Percentiles rank a stretch among this genome's conserved stretches.
Evolutionary conservation across 2,113 vertebrate species (phyloP).

Genomic region (Oryzias celebensis): DNA sequence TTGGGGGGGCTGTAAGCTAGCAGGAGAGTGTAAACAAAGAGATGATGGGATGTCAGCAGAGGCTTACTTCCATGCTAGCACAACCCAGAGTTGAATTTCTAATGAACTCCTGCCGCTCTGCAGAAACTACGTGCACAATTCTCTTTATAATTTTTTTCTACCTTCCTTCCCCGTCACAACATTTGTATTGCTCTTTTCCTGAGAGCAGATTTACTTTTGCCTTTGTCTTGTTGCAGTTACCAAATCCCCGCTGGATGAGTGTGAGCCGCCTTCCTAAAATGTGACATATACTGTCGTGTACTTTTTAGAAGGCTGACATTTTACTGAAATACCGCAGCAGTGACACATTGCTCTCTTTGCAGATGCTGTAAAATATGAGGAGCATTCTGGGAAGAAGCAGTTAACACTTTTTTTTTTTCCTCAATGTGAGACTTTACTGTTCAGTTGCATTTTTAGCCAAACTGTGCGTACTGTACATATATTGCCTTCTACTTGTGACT

Average conservation of each 20-base stretch:
- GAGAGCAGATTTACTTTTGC: not conserved
- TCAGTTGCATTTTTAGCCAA: not conserved
- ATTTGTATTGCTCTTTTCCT: not conserved
- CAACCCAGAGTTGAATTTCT: too few relatives aligned
- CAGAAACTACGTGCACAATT: too few relatives aligned
- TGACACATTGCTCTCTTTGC: slow-evolving; percentile 28
- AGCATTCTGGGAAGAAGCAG: slow-evolving; percentile 6
- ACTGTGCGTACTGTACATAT: too few relatives aligned
- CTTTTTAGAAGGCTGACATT: slow-evolving; percentile 33
- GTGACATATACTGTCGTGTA: slow-evolving; percentile 13
- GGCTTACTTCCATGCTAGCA: too few relatives aligned
- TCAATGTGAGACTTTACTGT: not conserved
- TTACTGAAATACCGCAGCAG: slow-evolving; percentile 11
- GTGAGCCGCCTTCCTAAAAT: slow-evolving; percentile 30
- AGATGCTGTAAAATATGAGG: slow-evolving; percentile 15
- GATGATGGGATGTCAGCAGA: too few relatives aligned
- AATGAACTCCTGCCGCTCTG: too few relatives aligned
- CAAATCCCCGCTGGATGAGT: slow-evolving; percentile 13
- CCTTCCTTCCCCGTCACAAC: too few relatives aligned
- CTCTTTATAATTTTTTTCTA: not conserved
- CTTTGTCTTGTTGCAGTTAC: slow-evolving; percentile 7
- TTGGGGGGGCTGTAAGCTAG: too few relatives aligned
- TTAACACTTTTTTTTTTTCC: not conserved
- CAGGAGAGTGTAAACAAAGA: too few relatives aligned
- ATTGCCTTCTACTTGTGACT: too few relatives aligned